Conservation (phyloP, 2,797 vertebrate genomes). For the Pseudochromis fuscus region DNA sequence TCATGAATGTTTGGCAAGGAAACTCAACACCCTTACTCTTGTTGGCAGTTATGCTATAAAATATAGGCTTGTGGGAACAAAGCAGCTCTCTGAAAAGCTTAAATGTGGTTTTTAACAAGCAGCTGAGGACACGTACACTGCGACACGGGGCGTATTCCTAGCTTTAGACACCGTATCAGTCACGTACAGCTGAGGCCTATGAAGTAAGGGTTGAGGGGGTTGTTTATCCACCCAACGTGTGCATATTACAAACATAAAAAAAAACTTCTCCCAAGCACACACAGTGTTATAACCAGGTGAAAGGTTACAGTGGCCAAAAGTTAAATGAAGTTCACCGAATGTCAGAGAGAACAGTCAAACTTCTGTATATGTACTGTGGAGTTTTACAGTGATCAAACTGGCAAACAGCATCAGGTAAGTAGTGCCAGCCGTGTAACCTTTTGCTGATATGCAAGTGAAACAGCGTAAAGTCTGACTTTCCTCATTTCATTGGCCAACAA, state of each 20-base stretch:
- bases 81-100: constrained; percentile 44
- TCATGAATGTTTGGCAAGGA: constrained; percentile 34
- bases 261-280: constrained; percentile 27
- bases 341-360: background rate
- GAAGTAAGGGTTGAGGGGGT: constrained; percentile 14
- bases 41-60: constrained; percentile 56
- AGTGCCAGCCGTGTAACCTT: constrained; percentile 1
- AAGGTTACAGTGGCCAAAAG: constrained; percentile 54
- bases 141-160: constrained; percentile 63
- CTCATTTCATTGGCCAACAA: background rate
- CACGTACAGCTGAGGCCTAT: constrained; percentile 59
- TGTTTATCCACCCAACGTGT: constrained; percentile 48
- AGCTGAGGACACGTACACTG: constrained; percentile 64
- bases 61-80: constrained; percentile 62
- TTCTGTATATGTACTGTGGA: background rate
- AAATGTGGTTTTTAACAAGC: constrained; percentile 80
- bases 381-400: background rate
- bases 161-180: constrained; percentile 47
- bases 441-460: background rate
- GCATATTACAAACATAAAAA: constrained; percentile 42
- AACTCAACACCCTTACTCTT: constrained; percentile 55
- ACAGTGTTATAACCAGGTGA: constrained; percentile 15
- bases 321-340: constrained; percentile 39
- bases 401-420: background rate
- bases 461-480: background rate